Conservation (phyloP, 2,888 invertebrate species). For the Tachina fera region DNA sequence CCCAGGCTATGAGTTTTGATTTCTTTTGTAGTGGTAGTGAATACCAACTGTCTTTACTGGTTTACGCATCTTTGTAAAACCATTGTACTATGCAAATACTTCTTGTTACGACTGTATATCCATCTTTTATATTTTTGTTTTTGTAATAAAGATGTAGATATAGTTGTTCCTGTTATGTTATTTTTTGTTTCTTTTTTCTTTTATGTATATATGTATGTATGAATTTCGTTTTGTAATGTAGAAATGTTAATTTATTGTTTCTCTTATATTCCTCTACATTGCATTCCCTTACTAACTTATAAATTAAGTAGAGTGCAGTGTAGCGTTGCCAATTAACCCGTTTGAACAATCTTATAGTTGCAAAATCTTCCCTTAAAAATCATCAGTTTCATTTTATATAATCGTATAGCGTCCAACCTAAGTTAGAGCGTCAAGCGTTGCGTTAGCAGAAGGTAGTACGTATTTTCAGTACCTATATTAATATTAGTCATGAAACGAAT, state of each 20-base stretch:
- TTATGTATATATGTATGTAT: conserved; percentile 6
- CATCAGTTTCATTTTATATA: no score
- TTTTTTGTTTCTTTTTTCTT: conserved; percentile 2
- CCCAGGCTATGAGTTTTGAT: no score
- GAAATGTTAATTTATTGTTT: conserved; percentile 20
- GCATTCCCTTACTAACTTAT: conserved; percentile 18
- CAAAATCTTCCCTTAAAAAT: no score
- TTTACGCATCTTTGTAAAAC: no score
- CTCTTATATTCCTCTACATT: conserved; percentile 36
- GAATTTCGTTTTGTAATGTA: conserved; percentile 47
- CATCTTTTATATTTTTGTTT: conserved; percentile 44
- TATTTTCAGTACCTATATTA: no score
- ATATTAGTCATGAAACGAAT: no score
- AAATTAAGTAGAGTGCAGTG: not conserved
- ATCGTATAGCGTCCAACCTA: no score
- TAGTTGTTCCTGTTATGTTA: conserved; percentile 22
- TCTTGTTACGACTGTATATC: not conserved
- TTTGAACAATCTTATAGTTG: not conserved
- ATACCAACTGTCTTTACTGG: no score
- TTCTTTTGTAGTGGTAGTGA: no score
- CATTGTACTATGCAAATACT: no score
- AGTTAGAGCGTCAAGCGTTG: no score
- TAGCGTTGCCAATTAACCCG: conserved; percentile 12
- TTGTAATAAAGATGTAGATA: conserved; percentile 32
- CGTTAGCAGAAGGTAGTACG: no score